Evolutionary conservation across 2,113 vertebrate genomes (phyloP).

Genomic region (Petaurus breviceps): DNA sequence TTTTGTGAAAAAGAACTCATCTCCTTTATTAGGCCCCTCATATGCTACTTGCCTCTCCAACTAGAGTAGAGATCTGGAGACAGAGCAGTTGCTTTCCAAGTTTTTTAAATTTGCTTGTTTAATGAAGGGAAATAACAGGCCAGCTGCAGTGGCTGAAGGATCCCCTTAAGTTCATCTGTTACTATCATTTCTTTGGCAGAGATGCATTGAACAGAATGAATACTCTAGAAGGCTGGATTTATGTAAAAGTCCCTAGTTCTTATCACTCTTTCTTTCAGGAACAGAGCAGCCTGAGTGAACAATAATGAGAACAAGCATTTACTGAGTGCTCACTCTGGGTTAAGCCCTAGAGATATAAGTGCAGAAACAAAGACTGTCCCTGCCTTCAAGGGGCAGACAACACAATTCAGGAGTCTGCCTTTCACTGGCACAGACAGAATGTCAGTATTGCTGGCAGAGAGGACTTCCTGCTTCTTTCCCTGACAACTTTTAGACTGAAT

Average conservation of each 20-base stretch:
- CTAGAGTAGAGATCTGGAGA: background rate
- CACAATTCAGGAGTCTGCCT: background rate
- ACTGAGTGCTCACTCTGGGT: background rate
- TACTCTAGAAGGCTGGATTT: background rate
- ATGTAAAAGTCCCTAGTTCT: background rate
- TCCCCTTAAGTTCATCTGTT: background rate
- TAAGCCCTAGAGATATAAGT: background rate
- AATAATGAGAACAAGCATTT: background rate
- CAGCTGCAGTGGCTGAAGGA: background rate
- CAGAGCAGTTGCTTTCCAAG: background rate
- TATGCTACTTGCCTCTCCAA: background rate
- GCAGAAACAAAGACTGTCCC: background rate
- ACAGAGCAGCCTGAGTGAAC: background rate
- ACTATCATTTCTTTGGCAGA: background rate
- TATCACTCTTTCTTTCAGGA: background rate
- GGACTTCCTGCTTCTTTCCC: background rate
- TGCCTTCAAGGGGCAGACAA: background rate
- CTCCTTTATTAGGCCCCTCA: background rate
- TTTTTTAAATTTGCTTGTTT: background rate
- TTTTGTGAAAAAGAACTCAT: background rate
- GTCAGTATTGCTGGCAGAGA: background rate
- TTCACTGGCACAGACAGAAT: background rate
- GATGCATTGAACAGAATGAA: background rate
- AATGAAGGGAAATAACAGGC: background rate
- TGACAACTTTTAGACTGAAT: background rate